Evolutionary conservation across 1,140 invertebrate species (phyloP), one percentile per base, ranked within the genome.

Genomic region (Rhyacophila brunnea): DNA sequence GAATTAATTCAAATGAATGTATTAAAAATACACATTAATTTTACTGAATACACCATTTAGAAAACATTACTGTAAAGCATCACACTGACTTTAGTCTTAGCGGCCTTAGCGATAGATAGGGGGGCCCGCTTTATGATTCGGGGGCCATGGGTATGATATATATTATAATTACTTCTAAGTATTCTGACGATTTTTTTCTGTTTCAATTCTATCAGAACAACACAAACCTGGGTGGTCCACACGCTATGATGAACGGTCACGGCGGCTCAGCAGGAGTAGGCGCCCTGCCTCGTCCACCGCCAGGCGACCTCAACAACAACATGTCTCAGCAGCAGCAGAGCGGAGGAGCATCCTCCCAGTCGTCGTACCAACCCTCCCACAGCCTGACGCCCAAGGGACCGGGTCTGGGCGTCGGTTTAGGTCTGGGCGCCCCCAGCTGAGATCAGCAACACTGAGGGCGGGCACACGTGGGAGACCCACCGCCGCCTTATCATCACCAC

Each of bases 301-400:
- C 75, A 6, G 77, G 77, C 2, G 77, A 79, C 63, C 68, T 78
- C 38, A 78, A 79, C 70, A 79, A 79, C 70, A 79, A 78, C 66
- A 78, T 78, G 77, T 78, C 77, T 6, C 73, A 75, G 34, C 62
- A 64, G 43, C 20, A 32, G 6, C 38, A 42, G 1, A 38, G 52
- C 14, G 46, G 14, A 72, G 46, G 53, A 51, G 38, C 36, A 40
- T 13, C 59, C 40, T 42, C 34, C 28, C 44, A 54, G 17, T 40
- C 46, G 1, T 13, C 36, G 6, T 65, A 65, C 43, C 55, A 50
- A 17, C n/a, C 58, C 0, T 38, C 51, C 1, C 77, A 78, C 70
- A 28, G 23, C 23, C 69, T 79, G 69, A 74, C 75, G 58, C 74
- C 77, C 45, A 65, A 65, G 40, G 58, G 62, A 2, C 38, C 57